Evolutionary conservation across 2,113 vertebrate species (phyloP).

Genomic region (Percopsis transmontana): DNA sequence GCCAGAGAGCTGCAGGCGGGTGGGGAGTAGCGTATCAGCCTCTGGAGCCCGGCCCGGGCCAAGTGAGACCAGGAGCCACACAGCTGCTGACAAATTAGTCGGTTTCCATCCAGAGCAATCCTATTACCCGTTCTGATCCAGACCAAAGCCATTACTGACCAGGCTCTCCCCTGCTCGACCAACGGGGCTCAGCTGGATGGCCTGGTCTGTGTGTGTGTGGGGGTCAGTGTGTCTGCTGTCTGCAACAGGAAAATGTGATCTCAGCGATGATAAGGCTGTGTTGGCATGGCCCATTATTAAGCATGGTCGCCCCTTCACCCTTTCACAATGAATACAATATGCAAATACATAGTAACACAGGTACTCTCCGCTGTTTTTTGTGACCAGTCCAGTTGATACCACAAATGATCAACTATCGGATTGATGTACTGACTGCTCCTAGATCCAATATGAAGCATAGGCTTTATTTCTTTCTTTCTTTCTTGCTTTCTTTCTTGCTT

Average conservation of each 20-base stretch:
- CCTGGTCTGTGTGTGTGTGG: not conserved
- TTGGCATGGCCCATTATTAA: not conserved
- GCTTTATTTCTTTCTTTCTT: too few species aligned
- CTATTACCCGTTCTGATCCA: constrained; percentile 48
- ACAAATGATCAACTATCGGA: too few species aligned
- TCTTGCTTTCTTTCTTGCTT: too few species aligned
- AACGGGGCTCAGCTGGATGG: constrained; percentile 20
- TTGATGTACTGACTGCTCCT: too few species aligned
- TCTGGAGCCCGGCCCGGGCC: constrained; percentile 51
- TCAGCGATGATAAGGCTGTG: constrained; percentile 20
- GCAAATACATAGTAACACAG: too few species aligned
- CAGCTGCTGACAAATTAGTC: constrained; percentile 74
- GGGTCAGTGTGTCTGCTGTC: not conserved
- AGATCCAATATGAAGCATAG: too few species aligned
- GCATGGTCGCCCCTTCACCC: not conserved
- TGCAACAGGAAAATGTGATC: constrained; percentile 35
- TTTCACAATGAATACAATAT: too few species aligned
- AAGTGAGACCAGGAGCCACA: constrained; percentile 61
- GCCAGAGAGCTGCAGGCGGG: constrained; percentile 25
- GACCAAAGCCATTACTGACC: constrained; percentile 50
- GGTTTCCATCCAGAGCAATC: constrained; percentile 61
- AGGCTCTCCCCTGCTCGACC: constrained; percentile 32
- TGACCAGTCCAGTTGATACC: too few species aligned
- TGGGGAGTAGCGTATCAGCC: constrained; percentile 62
- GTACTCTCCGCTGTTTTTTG: too few species aligned